phyloP scores from a whole-genome alignment of 2,797 vertebrate species.

The Fistularia tabacaria region DNA sequence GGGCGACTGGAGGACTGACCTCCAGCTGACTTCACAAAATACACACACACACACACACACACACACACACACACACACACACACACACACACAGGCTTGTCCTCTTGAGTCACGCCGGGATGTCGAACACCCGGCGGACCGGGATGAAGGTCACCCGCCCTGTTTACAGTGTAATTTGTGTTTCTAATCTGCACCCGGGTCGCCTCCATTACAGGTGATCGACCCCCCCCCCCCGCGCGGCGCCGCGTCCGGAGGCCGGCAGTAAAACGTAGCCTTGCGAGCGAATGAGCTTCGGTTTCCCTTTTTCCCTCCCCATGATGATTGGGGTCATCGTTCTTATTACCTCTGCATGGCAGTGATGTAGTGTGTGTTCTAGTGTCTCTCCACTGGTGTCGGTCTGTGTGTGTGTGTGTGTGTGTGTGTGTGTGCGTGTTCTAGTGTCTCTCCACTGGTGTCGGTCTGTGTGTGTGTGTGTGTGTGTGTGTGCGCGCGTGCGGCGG shows the following conservation, averaged over 20 bases:
- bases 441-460: slow-evolving; percentile 11
- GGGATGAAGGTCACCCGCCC: no score
- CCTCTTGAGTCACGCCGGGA: no score
- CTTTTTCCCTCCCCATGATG: slow-evolving; percentile 48
- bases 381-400: no score
- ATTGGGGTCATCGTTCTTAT: slow-evolving; percentile 74
- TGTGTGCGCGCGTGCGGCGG: slow-evolving; percentile 31
- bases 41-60: no score
- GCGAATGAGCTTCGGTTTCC: slow-evolving; percentile 30
- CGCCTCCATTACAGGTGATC: slow-evolving; percentile 58
- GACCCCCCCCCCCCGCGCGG: slow-evolving; percentile 35
- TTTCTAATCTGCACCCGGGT: slow-evolving; percentile 53
- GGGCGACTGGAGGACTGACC: no score
- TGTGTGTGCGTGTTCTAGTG: slow-evolving; percentile 22
- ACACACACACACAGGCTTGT: no score
- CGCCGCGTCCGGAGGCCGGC: slow-evolving; percentile 41
- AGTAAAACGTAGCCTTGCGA: slow-evolving; percentile 53
- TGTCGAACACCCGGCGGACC: no score
- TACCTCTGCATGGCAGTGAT: slow-evolving; percentile 54
- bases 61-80: no score
- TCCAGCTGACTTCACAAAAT: no score
- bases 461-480: slow-evolving; percentile 21
- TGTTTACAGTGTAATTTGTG: slow-evolving; percentile 55
- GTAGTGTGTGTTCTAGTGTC: slow-evolving; percentile 42
- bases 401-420: slow-evolving; percentile 26